phyloP scores from a whole-genome alignment of 2,888 invertebrate genomes.

The Choreutis nemorana region DNA sequence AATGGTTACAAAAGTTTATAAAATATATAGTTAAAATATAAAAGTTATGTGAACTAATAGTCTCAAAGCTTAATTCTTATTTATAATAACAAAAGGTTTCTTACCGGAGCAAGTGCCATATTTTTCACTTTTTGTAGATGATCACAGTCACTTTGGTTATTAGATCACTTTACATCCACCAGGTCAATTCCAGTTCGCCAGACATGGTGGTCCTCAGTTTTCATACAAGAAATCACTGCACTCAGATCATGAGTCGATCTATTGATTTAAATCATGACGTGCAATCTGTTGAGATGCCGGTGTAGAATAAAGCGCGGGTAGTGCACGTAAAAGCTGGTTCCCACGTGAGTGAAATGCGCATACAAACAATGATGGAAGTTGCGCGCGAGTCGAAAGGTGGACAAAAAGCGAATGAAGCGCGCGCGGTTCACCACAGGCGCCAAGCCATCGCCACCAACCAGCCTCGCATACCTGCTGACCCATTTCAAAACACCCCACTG shows the following conservation, averaged over 20 bases:
- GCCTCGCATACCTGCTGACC: slow-evolving; percentile 50
- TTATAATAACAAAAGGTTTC: slow-evolving; percentile 17
- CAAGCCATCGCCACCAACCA: slow-evolving; percentile 10
- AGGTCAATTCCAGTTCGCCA: slow-evolving; percentile 26
- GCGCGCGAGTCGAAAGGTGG: slow-evolving; percentile 63
- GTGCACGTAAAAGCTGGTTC: slow-evolving; percentile 51
- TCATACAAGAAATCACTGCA: slow-evolving; percentile 26
- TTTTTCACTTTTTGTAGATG: slow-evolving; percentile 33
- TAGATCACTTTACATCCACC: slow-evolving; percentile 51
- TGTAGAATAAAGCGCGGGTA: slow-evolving; percentile 36
- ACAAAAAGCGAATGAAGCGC: slow-evolving; percentile 61
- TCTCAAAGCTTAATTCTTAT: slow-evolving; percentile 9
- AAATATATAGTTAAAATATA: no score
- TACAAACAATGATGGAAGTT: slow-evolving; percentile 47
- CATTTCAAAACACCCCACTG: slow-evolving; percentile 33
- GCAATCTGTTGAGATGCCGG: slow-evolving; percentile 28
- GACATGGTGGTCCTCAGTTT: slow-evolving; percentile 31
- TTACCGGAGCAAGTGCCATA: slow-evolving; percentile 47
- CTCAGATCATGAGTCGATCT: slow-evolving; percentile 22
- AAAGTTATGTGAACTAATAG: no score
- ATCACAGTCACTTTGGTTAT: slow-evolving; percentile 40
- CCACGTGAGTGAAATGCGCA: slow-evolving; percentile 61
- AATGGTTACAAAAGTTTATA: no score
- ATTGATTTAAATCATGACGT: slow-evolving; percentile 30
- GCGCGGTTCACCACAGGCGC: slow-evolving; percentile 15